Percentiles rank a stretch among this genome's conserved stretches.
Conservation (phyloP, 1,140 invertebrate species). For the Drosophila biarmipes region DNA sequence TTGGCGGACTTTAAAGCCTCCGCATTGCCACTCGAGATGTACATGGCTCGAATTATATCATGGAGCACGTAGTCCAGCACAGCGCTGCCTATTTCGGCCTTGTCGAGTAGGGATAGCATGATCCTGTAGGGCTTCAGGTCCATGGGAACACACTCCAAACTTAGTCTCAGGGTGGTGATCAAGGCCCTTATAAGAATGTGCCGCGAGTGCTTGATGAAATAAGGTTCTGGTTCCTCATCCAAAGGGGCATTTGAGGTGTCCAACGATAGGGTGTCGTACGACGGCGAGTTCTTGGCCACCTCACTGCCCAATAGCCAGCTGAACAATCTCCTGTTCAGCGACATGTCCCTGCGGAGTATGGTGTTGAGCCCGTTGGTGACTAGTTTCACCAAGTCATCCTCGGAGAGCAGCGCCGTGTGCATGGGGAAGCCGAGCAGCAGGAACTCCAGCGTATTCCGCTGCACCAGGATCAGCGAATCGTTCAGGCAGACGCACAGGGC, state of each 20-base stretch:
- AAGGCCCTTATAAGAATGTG: constrained; percentile 88
- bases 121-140: constrained; percentile 94
- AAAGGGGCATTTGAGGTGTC: constrained; percentile 36
- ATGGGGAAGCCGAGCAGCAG: constrained; percentile 94
- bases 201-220: constrained; percentile 92
- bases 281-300: constrained; percentile 87
- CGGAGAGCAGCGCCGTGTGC: constrained; percentile 91
- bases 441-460: constrained; percentile 94
- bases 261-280: constrained; percentile 71
- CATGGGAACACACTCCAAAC: constrained; percentile 86
- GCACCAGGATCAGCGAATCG: constrained; percentile 93
- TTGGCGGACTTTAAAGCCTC: constrained; percentile 93
- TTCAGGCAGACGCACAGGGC: constrained; percentile 87
- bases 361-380: constrained; percentile 93
- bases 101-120: constrained; percentile 94
- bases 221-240: constrained; percentile 85
- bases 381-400: constrained; percentile 91
- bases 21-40: constrained; percentile 74
- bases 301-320: constrained; percentile 93
- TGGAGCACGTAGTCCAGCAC: constrained; percentile 94
- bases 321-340: constrained; percentile 93
- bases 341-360: constrained; percentile 95
- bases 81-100: constrained; percentile 93
- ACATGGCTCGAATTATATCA: constrained; percentile 91
- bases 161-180: constrained; percentile 87